Conservation (phyloP, 2,888 invertebrate genomes). For the Synanthedon andrenaeformis region DNA sequence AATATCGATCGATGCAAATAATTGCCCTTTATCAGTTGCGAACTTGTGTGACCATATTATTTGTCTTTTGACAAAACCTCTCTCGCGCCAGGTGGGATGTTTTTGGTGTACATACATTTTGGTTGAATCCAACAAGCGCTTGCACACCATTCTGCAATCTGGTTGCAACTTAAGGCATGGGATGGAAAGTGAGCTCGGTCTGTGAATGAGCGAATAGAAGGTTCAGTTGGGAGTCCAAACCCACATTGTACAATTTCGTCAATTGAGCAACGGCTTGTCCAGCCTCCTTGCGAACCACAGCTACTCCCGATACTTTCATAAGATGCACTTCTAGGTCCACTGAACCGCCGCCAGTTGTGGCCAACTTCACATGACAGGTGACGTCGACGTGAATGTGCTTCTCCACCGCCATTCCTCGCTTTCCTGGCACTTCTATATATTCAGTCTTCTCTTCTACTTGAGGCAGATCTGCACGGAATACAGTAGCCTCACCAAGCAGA, state of each 20-base stretch:
- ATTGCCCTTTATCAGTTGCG: slow-evolving; percentile 36
- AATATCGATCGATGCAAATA: slow-evolving; percentile 17
- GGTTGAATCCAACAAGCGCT: slow-evolving; percentile 20
- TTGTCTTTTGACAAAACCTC: slow-evolving; percentile 56
- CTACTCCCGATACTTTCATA: slow-evolving; percentile 77
- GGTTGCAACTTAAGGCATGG: slow-evolving; percentile 48
- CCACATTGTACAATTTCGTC: slow-evolving; percentile 74
- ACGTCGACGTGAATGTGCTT: slow-evolving; percentile 78
- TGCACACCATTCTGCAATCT: slow-evolving; percentile 44
- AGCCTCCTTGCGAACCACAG: slow-evolving; percentile 73
- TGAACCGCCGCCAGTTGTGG: slow-evolving; percentile 69
- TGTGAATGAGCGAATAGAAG: slow-evolving; percentile 74
- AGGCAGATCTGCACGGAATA: slow-evolving; percentile 76
- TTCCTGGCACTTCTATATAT: slow-evolving; percentile 65
- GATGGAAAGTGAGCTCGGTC: slow-evolving; percentile 74
- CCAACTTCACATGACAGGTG: slow-evolving; percentile 74
- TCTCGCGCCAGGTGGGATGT: slow-evolving; percentile 50
- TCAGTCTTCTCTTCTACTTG: slow-evolving; percentile 75
- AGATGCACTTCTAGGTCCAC: slow-evolving; percentile 71
- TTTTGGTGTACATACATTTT: slow-evolving; percentile 34
- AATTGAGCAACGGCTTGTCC: slow-evolving; percentile 66
- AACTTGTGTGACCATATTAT: slow-evolving; percentile 47
- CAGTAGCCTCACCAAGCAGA: slow-evolving; percentile 73
- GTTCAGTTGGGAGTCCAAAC: slow-evolving; percentile 77
- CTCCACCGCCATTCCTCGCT: slow-evolving; percentile 61